Conservation (phyloP, 2,888 invertebrate species). For the Petrolisthes cinctipes region DNA sequence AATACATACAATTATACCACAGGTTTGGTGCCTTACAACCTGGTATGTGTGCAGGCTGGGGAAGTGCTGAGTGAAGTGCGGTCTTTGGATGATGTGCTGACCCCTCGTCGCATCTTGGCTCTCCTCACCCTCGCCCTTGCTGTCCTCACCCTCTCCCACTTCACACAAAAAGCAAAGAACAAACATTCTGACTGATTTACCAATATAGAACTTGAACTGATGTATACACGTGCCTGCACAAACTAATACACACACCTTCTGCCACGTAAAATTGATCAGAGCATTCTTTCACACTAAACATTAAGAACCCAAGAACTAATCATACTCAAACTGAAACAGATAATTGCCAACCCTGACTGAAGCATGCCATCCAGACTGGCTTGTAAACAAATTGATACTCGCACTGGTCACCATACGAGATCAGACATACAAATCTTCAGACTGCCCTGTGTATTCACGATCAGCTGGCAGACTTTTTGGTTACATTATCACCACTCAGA, state of each 20-base stretch:
- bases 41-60: conserved; percentile 75
- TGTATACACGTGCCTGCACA: neutral
- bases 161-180: conserved; percentile 42
- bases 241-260: neutral
- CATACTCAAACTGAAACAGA: too few species aligned
- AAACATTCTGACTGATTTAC: conserved; percentile 18
- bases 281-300: too few species aligned
- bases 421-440: too few species aligned
- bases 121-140: conserved; percentile 66
- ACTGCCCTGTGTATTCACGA: too few species aligned
- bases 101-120: conserved; percentile 69
- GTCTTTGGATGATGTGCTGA: conserved; percentile 72
- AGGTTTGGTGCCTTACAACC: conserved; percentile 77
- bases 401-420: too few species aligned
- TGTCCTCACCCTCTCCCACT: conserved; percentile 49
- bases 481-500: too few species aligned
- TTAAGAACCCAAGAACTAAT: too few species aligned
- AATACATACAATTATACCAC: conserved; percentile 64
- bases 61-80: conserved; percentile 72
- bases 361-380: too few species aligned
- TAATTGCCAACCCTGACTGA: too few species aligned
- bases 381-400: too few species aligned
- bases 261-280: too few species aligned
- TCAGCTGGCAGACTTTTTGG: too few species aligned
- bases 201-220: neutral